Percentiles rank a stretch among this genome's conserved stretches.
These are phyloP conservation scores for Caenorhabditis briggsae DNA, from an alignment of 1,140 invertebrate genomes.

Conservation along the genomic window DNA sequence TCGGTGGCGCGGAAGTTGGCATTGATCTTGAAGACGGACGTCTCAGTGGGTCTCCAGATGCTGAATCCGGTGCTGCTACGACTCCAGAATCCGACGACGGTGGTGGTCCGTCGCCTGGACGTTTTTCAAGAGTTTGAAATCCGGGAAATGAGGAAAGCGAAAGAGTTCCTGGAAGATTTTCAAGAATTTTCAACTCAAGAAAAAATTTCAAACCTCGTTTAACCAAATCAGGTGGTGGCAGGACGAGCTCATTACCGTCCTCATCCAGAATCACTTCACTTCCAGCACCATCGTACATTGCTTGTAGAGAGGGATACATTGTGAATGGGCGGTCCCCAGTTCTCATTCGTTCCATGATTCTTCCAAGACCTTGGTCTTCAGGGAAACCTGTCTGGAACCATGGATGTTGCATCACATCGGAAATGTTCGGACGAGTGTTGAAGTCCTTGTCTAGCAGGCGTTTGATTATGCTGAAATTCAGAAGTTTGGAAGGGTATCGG, in stretches of 20 bases:
- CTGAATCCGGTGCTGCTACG: background rate
- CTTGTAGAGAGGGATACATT: background rate
- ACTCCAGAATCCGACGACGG: background rate
- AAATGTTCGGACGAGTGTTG: background rate
- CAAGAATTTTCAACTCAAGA: background rate
- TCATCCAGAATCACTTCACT: background rate
- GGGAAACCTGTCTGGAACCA: background rate
- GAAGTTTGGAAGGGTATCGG: background rate
- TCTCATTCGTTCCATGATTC: constrained; percentile 36
- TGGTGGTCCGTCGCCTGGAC: background rate
- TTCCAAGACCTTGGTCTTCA: constrained; percentile 13
- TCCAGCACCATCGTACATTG: background rate
- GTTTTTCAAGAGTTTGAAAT: background rate
- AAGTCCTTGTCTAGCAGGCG: background rate
- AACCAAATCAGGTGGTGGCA: background rate
- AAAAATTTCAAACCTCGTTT: background rate
- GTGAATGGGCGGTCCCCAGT: constrained; percentile 18
- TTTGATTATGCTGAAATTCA: background rate
- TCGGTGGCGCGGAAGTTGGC: background rate
- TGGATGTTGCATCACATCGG: background rate
- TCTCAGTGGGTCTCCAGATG: background rate
- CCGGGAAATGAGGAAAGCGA: background rate
- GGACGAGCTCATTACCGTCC: background rate
- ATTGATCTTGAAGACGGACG: constrained; percentile 9
- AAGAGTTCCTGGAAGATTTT: background rate